These are phyloP conservation scores for Cabera pusaria DNA, from an alignment of 2,888 invertebrate genomes.

Conservation along the genomic window DNA sequence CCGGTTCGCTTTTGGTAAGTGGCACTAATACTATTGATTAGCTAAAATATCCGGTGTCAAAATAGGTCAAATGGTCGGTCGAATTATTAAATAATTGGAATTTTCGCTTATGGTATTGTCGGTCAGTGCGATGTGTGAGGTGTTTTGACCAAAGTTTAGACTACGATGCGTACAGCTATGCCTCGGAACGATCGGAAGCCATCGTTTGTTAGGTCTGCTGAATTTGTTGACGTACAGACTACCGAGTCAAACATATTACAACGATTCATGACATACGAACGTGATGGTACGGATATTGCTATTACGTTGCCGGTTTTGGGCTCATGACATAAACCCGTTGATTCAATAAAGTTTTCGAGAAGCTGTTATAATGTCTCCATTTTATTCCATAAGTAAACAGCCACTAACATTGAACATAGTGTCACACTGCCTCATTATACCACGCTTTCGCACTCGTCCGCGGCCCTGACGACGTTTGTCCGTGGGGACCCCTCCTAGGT, in stretches of 20 bases:
- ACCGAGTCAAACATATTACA: neutral
- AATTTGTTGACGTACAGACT: conserved; percentile 4
- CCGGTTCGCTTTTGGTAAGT: conserved; percentile 40
- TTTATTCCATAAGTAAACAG: no score
- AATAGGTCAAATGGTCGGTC: conserved; percentile 56
- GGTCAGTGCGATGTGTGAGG: conserved; percentile 2
- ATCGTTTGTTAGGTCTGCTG: neutral
- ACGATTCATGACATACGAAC: neutral
- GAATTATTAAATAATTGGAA: conserved; percentile 45
- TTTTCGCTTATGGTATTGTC: conserved; percentile 35
- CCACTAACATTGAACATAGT: no score
- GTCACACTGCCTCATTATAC: no score
- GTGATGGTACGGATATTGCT: neutral
- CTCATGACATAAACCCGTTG: no score
- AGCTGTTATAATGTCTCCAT: no score
- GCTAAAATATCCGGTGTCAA: conserved; percentile 41
- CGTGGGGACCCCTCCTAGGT: no score
- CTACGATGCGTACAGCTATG: conserved; percentile 12
- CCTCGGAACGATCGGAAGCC: neutral
- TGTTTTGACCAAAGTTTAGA: conserved; percentile 26
- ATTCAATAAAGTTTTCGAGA: no score
- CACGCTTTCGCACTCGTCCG: no score
- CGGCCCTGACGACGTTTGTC: no score
- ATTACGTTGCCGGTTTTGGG: no score
- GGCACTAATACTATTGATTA: conserved; percentile 25